Evolutionary conservation across 2,797 vertebrate species (phyloP), one percentile per base, ranked within the genome.

Genomic region (Sebastiscus albofasciatus): DNA sequence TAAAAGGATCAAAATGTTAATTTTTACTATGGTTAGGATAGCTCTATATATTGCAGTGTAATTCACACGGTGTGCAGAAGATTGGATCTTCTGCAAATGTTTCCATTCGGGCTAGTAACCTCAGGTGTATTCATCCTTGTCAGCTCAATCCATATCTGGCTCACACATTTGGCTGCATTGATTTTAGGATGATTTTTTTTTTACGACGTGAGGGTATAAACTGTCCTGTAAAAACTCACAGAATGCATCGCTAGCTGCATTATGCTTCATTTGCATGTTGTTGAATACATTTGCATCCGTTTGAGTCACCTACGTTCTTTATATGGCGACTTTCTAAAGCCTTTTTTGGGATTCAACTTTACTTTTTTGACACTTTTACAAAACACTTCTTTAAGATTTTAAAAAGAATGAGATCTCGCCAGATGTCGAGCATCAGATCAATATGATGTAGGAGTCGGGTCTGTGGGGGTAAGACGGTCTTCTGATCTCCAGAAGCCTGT

Each of bases 1-100:
- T 71, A 66, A 67, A 81, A 65, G 75, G 79, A 80, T 89, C 71
- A 42, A 72, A 83, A 83, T 87, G 80, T 88, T 83, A 79, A 86
- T 72, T 61, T 61, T 65, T 16, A 20, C 66, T 22, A 18, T 64
- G 61, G 14, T 18, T 22, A 13, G 29, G 27, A 67, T 18, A 4
- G 46, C 56, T 73, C 29, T 14, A 8, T 67, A 42, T 54, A 42
- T 54, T 66, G 58, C n/a, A 52, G 24, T 39, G 39, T 39, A 26
- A 64, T 34, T 58, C 26, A 39, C 24, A 22, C 29, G 22, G 16
- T 16, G 8, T 46, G 39, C 67, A 13, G 8, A 4, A 20, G 46
- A 73, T 39, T 33, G 26, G 49, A 29, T 67, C 39, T 20, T 66
- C 56, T 75, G 61, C 39, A 66, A 67, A 60, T 69, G 55, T 70